A percentile compares a stretch with the other conserved stretches of the same genome.
Conservation (phyloP, 1,140 invertebrate genomes). For the Caenorhabditis inopinata region DNA sequence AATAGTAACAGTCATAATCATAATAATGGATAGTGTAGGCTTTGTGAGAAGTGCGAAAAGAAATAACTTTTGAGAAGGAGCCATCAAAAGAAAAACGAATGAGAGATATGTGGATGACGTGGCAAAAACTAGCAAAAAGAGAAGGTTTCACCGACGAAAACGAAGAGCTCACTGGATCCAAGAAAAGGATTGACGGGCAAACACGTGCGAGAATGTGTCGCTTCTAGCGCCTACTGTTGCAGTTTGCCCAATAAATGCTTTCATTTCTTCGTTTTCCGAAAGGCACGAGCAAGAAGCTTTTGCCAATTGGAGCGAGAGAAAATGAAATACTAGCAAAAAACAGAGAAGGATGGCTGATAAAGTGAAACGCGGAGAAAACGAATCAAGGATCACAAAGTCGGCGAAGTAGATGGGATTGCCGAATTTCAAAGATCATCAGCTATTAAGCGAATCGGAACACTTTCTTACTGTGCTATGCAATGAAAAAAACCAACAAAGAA, state of each 20-base stretch:
- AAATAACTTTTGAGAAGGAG: background rate
- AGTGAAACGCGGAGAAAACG: background rate
- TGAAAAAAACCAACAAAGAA: background rate
- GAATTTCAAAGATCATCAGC: background rate
- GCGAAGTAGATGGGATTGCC: background rate
- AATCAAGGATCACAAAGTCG: too few species aligned
- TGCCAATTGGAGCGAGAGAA: background rate
- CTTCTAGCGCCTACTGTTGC: background rate
- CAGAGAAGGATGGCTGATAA: background rate
- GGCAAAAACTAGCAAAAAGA: background rate
- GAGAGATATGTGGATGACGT: constrained; percentile 7
- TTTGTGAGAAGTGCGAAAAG: background rate
- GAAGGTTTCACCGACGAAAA: constrained; percentile 21
- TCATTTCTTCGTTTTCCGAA: constrained; percentile 9
- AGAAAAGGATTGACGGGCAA: constrained; percentile 26
- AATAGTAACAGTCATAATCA: constrained; percentile 21
- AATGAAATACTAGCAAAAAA: too few species aligned
- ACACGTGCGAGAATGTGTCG: constrained; percentile 9
- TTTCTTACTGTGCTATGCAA: too few species aligned
- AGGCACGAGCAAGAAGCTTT: background rate
- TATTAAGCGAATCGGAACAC: too few species aligned
- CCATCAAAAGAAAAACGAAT: background rate
- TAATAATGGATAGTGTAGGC: constrained; percentile 19
- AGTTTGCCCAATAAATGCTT: constrained; percentile 14
- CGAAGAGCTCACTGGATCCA: background rate